A percentile compares a stretch with the other conserved stretches of the same genome.
phyloP scores from a whole-genome alignment of 2,888 invertebrate genomes.

The Steinernema carpocapsae region DNA sequence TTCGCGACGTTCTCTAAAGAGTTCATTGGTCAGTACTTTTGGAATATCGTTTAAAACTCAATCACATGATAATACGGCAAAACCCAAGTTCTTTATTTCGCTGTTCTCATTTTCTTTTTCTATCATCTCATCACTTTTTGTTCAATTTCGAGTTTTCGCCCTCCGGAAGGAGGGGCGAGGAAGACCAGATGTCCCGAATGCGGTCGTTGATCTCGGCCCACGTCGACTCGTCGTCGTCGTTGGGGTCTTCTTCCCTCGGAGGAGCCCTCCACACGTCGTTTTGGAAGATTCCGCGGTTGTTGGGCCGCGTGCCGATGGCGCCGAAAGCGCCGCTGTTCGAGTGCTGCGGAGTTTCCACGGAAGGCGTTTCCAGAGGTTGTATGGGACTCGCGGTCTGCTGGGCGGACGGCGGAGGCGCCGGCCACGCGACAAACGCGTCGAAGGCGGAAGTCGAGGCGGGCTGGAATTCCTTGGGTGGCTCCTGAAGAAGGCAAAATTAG shows the following conservation, averaged over 20 bases:
- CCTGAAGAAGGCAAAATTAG: background rate
- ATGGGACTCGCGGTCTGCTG: background rate
- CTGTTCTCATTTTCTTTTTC: too few relatives aligned
- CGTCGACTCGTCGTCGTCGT: background rate
- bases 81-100: too few relatives aligned
- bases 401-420: background rate
- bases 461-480: background rate
- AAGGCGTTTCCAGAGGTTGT: background rate
- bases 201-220: constrained; percentile 4
- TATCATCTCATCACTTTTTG: constrained; percentile 9
- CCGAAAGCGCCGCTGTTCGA: constrained; percentile 12
- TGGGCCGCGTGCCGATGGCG: constrained; percentile 2
- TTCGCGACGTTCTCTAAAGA: too few relatives aligned
- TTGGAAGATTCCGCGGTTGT: background rate
- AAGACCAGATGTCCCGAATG: constrained; percentile 3
- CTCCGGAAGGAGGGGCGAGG: background rate
- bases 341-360: background rate
- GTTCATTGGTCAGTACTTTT: too few relatives aligned
- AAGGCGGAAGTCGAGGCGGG: background rate
- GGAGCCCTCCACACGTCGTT: constrained; percentile 4
- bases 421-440: background rate
- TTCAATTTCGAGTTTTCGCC: background rate
- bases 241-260: background rate
- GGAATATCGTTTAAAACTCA: too few relatives aligned
- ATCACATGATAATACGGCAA: too few relatives aligned